A percentile compares a stretch with the other conserved stretches of the same genome.
Evolutionary conservation across 2,113 vertebrate species (phyloP).

Genomic region (Taurulus bubalis): DNA sequence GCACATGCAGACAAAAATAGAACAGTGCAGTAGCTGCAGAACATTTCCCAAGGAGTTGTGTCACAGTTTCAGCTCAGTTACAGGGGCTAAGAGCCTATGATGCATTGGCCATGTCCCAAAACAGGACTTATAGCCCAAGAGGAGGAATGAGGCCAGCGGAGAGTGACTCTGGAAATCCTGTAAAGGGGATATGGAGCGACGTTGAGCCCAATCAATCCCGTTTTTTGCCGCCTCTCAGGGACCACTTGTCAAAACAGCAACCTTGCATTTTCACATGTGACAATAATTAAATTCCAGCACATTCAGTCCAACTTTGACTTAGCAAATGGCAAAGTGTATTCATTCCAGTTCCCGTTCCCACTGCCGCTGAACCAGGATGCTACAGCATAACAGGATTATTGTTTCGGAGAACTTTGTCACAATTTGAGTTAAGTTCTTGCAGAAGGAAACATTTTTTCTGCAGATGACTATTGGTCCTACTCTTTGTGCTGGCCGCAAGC

Average conservation of each 20-base stretch:
- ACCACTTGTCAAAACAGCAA: constrained; percentile 54
- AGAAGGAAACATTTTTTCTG: constrained; percentile 36
- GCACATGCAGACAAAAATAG: constrained; percentile 68
- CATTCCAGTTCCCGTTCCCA: constrained; percentile 23
- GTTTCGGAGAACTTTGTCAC: constrained; percentile 33
- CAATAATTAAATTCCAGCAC: constrained; percentile 48
- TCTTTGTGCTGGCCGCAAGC: constrained; percentile 30
- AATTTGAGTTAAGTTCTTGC: constrained; percentile 28
- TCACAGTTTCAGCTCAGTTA: constrained; percentile 61
- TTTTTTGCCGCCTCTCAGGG: constrained; percentile 38
- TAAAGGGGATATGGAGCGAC: constrained; percentile 30
- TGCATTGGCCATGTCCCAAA: constrained; percentile 63
- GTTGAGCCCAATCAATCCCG: constrained; percentile 39
- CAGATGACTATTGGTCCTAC: constrained; percentile 28
- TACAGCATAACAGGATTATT: constrained; percentile 42
- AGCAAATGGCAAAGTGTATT: constrained; percentile 45
- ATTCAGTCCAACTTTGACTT: constrained; percentile 47
- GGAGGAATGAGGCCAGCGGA: constrained; percentile 39
- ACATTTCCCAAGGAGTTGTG: constrained; percentile 57
- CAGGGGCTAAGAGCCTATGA: constrained; percentile 59
- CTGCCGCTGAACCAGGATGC: constrained; percentile 52
- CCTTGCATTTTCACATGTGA: constrained; percentile 49
- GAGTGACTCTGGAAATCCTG: constrained; percentile 56
- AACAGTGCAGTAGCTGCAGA: constrained; percentile 57
- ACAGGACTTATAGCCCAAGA: constrained; percentile 43